Base-by-base conservation (phyloP, 2,113 vertebrate genomes). In the Nothocercus julius region DNA sequence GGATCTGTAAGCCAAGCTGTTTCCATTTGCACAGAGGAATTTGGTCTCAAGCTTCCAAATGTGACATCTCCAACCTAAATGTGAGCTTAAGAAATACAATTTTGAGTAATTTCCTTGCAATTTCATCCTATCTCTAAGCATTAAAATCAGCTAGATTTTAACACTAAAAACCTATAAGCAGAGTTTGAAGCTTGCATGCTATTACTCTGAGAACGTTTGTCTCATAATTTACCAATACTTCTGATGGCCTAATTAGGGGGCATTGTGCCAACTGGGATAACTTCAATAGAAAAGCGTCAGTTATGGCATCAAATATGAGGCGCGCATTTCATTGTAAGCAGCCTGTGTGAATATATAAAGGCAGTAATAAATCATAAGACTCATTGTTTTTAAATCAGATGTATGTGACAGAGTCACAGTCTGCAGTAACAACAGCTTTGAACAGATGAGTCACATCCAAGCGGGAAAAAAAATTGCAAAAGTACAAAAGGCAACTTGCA, bases 381-480 rank as follows among this genome's bases (percentile, higher is more conserved):
- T 83, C 56, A 19, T 40, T 85, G 47, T 73, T 93, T 94, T 88
- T 54, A 58, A 64, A 73, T 61, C 68, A 78, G 32, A 70, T 24
- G 47, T 64, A 76, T 2, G 1, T 56, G 56, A 73, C 61, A 73
- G 47, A 80, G 40, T 56, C 74, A 44, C 56, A 59, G 68, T 40
- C 85, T 76, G 72, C 32, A 56, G 72, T 34, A 87, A 69, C 30
- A 58, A 58, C 36, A 45, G 28, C 40, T 92, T 20, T 21, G 64
- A 95, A 59, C 38, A 81, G 69, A 64, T 88, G 87, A 96, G 66
- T 90, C 42, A 19, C 28, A 64, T 42, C 63, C 62, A 93, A 88
- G 56, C 14, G 10, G 66, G 32, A 73, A 76, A 76, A 38, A 11
- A 12, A 70, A 27, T 18, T 1, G 1, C 7, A n/a, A 16, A 49